Conservation (phyloP, 2,797 vertebrate species). For the Helicolenus hilgendorfi region DNA sequence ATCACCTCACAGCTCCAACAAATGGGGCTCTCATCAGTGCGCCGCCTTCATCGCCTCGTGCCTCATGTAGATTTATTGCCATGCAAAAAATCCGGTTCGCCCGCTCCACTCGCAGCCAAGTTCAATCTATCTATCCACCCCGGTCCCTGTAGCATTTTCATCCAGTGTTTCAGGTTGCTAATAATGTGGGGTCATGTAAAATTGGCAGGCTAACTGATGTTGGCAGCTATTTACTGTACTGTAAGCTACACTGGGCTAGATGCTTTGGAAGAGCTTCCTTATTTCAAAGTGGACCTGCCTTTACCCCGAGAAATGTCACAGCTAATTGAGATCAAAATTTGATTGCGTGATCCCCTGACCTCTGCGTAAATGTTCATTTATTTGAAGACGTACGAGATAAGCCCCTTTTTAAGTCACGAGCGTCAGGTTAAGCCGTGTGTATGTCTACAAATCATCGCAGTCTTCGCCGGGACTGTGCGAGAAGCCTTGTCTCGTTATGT, state of each 20-base stretch:
- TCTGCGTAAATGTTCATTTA: slow-evolving; percentile 68
- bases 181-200: slow-evolving; percentile 80
- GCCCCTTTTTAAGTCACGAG: slow-evolving; percentile 43
- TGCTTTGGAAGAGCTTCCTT: slow-evolving; percentile 57
- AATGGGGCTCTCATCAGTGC: slow-evolving; percentile 77
- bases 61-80: slow-evolving; percentile 81
- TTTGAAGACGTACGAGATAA: slow-evolving; percentile 52
- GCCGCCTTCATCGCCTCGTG: slow-evolving; percentile 63
- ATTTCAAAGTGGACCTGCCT: slow-evolving; percentile 53
- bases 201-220: slow-evolving; percentile 80
- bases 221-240: slow-evolving; percentile 78
- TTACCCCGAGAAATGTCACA: slow-evolving; percentile 60
- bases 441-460: slow-evolving; percentile 69
- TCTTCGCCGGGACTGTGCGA: slow-evolving; percentile 44
- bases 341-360: slow-evolving; percentile 71
- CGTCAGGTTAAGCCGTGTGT: slow-evolving; percentile 39
- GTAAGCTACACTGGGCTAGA: slow-evolving; percentile 55
- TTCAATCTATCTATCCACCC: slow-evolving; percentile 68
- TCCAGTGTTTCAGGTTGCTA: slow-evolving; percentile 73
- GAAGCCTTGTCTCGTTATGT: slow-evolving; percentile 63
- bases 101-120: slow-evolving; percentile 66
- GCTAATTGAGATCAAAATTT: slow-evolving; percentile 81
- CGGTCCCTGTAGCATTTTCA: slow-evolving; percentile 58
- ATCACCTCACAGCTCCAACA: slow-evolving; percentile 70
- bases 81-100: slow-evolving; percentile 59